A percentile compares a stretch with the other conserved stretches of the same genome.
These are phyloP conservation scores for Apis dorsata DNA, from an alignment of 1,140 invertebrate species.

Conservation along the genomic window DNA sequence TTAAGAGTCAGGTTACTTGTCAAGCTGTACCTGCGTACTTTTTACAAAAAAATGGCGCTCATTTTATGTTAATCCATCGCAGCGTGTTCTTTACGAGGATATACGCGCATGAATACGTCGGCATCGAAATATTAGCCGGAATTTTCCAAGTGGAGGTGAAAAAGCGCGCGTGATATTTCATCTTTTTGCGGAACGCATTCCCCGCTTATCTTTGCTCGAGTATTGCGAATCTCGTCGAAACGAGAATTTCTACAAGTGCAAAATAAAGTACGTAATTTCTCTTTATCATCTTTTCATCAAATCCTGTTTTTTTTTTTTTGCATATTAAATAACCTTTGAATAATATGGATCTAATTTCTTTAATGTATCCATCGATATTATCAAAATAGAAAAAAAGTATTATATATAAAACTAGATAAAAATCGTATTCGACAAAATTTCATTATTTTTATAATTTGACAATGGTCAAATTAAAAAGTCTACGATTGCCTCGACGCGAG, in stretches of 20 bases:
- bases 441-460: no score
- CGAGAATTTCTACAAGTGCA: not conserved
- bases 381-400: no score
- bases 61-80: slow-evolving; percentile 30
- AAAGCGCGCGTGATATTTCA: not conserved
- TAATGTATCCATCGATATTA: not conserved
- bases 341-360: not conserved
- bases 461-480: no score
- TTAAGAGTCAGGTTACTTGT: not conserved
- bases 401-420: not conserved
- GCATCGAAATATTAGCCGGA: slow-evolving; percentile 23
- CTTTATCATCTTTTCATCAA: no score
- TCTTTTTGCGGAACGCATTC: not conserved
- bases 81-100: not conserved
- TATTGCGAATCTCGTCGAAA: not conserved
- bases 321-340: no score
- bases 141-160: slow-evolving; percentile 9
- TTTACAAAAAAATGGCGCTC: slow-evolving; percentile 6
- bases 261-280: not conserved
- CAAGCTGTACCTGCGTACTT: not conserved
- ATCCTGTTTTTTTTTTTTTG: not conserved
- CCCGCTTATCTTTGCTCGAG: not conserved
- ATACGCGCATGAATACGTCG: not conserved
- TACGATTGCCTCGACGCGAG: no score
- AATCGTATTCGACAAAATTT: not conserved